Percentiles rank a stretch among this genome's conserved stretches.
phyloP scores from a whole-genome alignment of 2,888 invertebrate species.

The Hoplodrina blanda region DNA sequence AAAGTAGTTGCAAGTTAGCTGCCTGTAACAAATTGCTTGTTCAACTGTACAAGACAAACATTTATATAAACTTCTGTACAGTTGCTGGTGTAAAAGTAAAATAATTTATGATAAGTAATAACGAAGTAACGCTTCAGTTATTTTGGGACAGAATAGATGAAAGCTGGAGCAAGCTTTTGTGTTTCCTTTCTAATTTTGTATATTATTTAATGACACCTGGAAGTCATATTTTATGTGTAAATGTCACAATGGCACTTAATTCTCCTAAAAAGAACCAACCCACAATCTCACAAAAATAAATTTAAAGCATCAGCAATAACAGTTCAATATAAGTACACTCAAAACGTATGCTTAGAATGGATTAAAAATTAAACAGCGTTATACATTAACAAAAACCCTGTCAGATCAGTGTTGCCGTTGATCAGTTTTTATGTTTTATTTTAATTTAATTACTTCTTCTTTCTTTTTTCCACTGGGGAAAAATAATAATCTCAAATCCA shows the following conservation, averaged over 20 bases:
- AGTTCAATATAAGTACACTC: neutral
- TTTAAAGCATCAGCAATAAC: too few relatives aligned
- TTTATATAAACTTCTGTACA: too few relatives aligned
- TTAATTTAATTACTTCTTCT: too few relatives aligned
- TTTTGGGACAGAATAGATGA: slow-evolving; percentile 23
- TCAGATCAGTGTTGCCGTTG: too few relatives aligned
- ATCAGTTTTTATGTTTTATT: too few relatives aligned
- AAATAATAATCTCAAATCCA: too few relatives aligned
- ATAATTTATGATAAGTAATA: neutral
- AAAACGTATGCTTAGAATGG: neutral
- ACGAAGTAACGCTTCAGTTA: neutral
- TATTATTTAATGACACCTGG: slow-evolving; percentile 8
- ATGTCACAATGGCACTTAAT: neutral
- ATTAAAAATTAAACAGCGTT: too few relatives aligned
- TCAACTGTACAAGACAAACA: too few relatives aligned
- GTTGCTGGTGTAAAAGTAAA: neutral
- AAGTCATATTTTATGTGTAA: slow-evolving; percentile 27
- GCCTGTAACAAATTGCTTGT: too few relatives aligned
- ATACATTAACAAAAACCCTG: too few relatives aligned
- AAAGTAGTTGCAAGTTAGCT: too few relatives aligned
- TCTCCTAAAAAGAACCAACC: neutral
- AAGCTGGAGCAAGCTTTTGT: slow-evolving; percentile 27
- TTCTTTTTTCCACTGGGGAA: too few relatives aligned
- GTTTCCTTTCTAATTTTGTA: slow-evolving; percentile 18
- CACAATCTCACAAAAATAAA: neutral